Conservation (phyloP, 2,797 vertebrate species). For the Helarctos malayanus region DNA sequence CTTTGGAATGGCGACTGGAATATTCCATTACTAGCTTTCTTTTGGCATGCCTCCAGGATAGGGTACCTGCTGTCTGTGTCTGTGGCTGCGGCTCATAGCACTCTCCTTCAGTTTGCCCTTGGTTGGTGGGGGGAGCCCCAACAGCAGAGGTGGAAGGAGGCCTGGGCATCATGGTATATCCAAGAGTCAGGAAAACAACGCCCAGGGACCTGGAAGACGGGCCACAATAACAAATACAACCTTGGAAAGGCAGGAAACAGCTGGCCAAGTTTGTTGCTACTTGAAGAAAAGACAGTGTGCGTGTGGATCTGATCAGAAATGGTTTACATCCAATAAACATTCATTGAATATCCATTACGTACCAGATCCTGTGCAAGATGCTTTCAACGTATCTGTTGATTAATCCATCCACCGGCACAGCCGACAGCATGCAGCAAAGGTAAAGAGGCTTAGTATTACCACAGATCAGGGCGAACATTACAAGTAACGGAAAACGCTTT, state of each 20-base stretch:
- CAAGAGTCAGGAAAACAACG: not conserved
- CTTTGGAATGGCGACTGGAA: not conserved
- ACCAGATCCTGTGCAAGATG: not conserved
- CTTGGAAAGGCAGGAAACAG: not conserved
- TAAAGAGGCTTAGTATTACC: not conserved
- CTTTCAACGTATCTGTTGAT: constrained; percentile 27
- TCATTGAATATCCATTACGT: not conserved
- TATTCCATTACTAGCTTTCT: not conserved
- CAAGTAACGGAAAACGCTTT: not conserved
- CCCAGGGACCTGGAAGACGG: not conserved
- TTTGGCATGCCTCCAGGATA: not conserved
- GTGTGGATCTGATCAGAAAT: not conserved
- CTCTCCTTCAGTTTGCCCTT: not conserved
- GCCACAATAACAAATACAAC: not conserved
- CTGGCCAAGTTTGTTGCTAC: not conserved
- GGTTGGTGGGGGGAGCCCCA: no score
- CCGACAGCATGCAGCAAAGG: not conserved
- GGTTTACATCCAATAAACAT: not conserved
- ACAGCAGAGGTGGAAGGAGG: not conserved
- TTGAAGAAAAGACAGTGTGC: not conserved
- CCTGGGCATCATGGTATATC: not conserved
- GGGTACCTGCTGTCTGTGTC: not conserved
- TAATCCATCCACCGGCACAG: not conserved
- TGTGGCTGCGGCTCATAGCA: not conserved
- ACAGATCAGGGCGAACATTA: not conserved